Evolutionary conservation across 2,113 vertebrate species (phyloP).

Genomic region (Malurus melanocephalus): DNA sequence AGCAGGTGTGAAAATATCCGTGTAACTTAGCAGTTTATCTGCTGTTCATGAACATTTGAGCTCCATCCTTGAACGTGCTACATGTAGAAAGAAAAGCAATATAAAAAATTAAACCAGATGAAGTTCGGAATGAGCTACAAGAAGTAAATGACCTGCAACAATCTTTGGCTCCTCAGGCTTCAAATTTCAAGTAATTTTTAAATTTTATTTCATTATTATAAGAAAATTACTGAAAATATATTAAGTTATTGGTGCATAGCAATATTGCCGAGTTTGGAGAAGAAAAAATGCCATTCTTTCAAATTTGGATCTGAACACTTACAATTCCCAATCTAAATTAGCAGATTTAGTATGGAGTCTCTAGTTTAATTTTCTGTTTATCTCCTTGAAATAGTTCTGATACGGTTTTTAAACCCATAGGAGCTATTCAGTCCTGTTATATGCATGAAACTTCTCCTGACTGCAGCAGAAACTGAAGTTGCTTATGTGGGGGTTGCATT

Average conservation of each 20-base stretch:
- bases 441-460: conserved; percentile 10
- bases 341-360: background rate
- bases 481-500: conserved; percentile 41
- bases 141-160: background rate
- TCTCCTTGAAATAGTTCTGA: background rate
- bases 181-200: conserved; percentile 62
- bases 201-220: background rate
- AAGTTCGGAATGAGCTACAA: background rate
- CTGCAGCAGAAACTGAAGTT: conserved; percentile 37
- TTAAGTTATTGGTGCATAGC: background rate
- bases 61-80: conserved; percentile 51
- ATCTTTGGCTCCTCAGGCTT: conserved; percentile 18
- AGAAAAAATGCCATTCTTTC: background rate
- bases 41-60: conserved; percentile 36
- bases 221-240: background rate
- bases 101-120: conserved; percentile 14
- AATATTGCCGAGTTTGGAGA: background rate
- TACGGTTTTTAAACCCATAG: background rate
- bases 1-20: background rate
- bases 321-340: background rate
- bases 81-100: conserved; percentile 58
- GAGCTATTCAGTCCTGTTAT: background rate
- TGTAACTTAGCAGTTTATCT: background rate
- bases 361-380: background rate
- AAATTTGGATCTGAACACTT: background rate